These are phyloP conservation scores for Naso thynnoides DNA, from an alignment of 2,797 vertebrate species.

Conservation along the genomic window DNA sequence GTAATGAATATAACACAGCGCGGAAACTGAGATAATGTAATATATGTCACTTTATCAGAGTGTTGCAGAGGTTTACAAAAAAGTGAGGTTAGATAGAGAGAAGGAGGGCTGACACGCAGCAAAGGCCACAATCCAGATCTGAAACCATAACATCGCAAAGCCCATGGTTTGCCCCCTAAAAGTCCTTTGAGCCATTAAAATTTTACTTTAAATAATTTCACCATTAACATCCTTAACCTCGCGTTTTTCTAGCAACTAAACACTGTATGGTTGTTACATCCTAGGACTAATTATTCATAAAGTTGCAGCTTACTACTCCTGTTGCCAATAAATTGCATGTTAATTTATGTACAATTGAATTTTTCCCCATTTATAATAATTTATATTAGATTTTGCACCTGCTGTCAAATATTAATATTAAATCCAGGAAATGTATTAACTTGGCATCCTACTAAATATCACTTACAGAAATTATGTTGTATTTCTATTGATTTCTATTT, in stretches of 20 bases:
- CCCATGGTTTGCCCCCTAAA: constrained; percentile 15
- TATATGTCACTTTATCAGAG: constrained; percentile 35
- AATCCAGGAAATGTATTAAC: constrained; percentile 33
- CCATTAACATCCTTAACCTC: constrained; percentile 14
- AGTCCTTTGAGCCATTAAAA: constrained; percentile 35
- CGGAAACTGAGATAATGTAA: constrained; percentile 29
- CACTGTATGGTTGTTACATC: neutral
- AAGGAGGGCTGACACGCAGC: constrained; percentile 22
- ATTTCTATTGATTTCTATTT: constrained; percentile 57
- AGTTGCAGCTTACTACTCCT: constrained; percentile 5
- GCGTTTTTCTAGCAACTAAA: neutral
- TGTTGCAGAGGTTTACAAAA: constrained; percentile 7
- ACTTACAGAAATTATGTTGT: constrained; percentile 46
- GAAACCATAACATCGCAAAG: constrained; percentile 60
- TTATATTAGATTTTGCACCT: constrained; percentile 27
- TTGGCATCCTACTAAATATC: constrained; percentile 38
- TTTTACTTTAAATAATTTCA: neutral
- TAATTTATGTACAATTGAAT: constrained; percentile 22
- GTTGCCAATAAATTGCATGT: constrained; percentile 20
- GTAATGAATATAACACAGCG: constrained; percentile 43
- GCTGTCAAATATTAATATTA: constrained; percentile 27
- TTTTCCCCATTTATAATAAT: constrained; percentile 23
- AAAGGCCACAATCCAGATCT: constrained; percentile 40
- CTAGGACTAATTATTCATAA: neutral
- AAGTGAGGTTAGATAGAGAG: constrained; percentile 10